A percentile compares a stretch with the other conserved stretches of the same genome.
phyloP scores from a whole-genome alignment of 2,888 invertebrate species.

The Macropis europaea region DNA sequence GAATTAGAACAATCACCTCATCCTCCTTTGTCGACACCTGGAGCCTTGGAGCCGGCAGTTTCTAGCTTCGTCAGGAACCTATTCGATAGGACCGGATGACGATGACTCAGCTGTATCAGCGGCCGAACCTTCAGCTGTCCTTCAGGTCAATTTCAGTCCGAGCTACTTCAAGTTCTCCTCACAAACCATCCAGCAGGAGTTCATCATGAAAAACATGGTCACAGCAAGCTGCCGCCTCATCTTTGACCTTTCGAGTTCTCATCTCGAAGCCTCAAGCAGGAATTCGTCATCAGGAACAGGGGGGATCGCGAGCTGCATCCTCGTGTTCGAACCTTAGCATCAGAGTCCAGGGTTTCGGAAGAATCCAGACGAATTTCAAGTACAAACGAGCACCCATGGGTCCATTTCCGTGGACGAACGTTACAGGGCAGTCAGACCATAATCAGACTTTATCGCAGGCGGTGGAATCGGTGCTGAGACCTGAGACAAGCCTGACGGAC shows the following conservation, averaged over 20 bases:
- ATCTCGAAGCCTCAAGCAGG: too few relatives aligned
- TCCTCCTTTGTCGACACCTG: too few relatives aligned
- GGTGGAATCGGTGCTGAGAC: constrained; percentile 64
- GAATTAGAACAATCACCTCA: too few relatives aligned
- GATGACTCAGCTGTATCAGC: constrained; percentile 17
- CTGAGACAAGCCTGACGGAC: constrained; percentile 72
- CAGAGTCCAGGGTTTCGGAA: neutral
- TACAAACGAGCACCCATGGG: neutral
- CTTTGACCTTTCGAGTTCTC: too few relatives aligned
- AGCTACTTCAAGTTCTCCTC: neutral
- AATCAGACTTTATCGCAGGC: constrained; percentile 91
- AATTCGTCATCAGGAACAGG: neutral
- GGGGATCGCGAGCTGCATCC: neutral
- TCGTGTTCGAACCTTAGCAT: too few relatives aligned
- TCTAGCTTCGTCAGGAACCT: too few relatives aligned
- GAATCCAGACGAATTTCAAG: neutral
- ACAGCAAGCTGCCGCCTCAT: neutral
- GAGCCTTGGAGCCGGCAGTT: too few relatives aligned
- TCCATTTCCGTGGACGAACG: constrained; percentile 62
- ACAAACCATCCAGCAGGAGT: too few relatives aligned
- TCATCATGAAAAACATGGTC: neutral
- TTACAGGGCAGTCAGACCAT: constrained; percentile 91
- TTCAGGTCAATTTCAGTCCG: neutral
- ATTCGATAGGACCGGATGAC: too few relatives aligned
- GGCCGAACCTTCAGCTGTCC: neutral